These are phyloP conservation scores for Drosophila anomelani DNA, from an alignment of 2,888 invertebrate species.

Conservation along the genomic window DNA sequence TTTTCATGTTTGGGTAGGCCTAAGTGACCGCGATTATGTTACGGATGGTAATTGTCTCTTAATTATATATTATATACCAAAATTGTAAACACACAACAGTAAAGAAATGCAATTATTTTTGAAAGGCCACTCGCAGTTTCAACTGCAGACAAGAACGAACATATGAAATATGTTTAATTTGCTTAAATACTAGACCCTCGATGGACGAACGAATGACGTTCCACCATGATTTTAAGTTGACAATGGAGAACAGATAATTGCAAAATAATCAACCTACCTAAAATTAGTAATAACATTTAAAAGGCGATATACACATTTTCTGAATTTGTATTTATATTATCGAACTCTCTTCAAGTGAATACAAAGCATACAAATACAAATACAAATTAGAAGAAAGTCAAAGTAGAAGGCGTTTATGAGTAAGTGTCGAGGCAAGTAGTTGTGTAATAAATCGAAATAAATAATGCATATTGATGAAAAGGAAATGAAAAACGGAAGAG, in stretches of 20 bases:
- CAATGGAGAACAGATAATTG: constrained; percentile 48
- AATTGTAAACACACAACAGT: constrained; percentile 53
- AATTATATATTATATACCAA: constrained; percentile 60
- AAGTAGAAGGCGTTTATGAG: constrained; percentile 59
- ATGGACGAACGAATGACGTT: constrained; percentile 6
- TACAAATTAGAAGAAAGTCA: constrained; percentile 72
- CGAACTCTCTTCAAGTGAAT: constrained; percentile 60
- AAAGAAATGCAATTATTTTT: constrained; percentile 54
- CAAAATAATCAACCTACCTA: constrained; percentile 75
- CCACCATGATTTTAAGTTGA: constrained; percentile 52
- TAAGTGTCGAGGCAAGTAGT: constrained; percentile 66
- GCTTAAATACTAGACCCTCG: constrained; percentile 35
- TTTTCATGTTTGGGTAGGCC: constrained; percentile 26
- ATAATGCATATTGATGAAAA: constrained; percentile 59
- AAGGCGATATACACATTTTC: constrained; percentile 68
- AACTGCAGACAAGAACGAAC: constrained; percentile 48
- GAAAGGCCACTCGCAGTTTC: constrained; percentile 31
- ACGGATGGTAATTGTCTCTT: constrained; percentile 50
- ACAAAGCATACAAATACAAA: constrained; percentile 58
- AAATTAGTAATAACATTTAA: constrained; percentile 70
- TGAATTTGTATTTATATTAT: constrained; percentile 76
- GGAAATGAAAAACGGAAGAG: constrained; percentile 44
- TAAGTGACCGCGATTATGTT: constrained; percentile 48
- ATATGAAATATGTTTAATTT: constrained; percentile 74
- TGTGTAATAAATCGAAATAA: constrained; percentile 70